Evolutionary conservation across 1,140 invertebrate genomes (phyloP), one percentile per base, ranked within the genome.

Genomic region (Drosophila pachea): DNA sequence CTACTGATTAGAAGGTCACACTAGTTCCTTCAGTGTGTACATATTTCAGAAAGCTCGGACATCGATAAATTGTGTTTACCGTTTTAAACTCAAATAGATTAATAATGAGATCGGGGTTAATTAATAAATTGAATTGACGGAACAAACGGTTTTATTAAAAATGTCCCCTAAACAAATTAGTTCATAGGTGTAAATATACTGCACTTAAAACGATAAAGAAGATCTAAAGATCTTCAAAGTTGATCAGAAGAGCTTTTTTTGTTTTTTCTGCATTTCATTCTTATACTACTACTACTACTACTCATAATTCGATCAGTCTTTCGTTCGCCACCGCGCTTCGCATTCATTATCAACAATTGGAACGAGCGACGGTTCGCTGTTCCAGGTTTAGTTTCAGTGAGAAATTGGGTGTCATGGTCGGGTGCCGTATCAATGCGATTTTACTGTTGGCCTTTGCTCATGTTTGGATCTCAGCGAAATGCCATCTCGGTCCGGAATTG

Each of bases 51-150:
- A 16, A 14, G 12, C 0, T 7, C 14, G 6, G 14, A n/a, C 9
- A 43, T 14, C 50, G 40, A 35, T 38, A 22, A 38, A 40, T 8
- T 35, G 61, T 48, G 43, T 65, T 65, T 65, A 69, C 67, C 53
- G 67, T 65, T 69, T 69, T n/a, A 69, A 69, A 65, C 53, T 56
- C 36, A 58, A 65, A 56, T n/a, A 14, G 14, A 38, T 22, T n/a
- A 12, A 9, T 29, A 8, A 8, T 9, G 4, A n/a, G 12, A 9
- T 42, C 22, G 22, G 14, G n/a, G 9, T 8, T 11, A 36, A 16
- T 33, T 1, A 16, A 11, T 31, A 32, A 47, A 60, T 22, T 22
- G 5, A 47, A 2, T 42, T 9, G 22, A 5, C 22, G 3, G 22
- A 22, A n/a, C n/a, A n/a, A 22, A 22, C 22, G 22, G 3, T 22